Evolutionary conservation across 2,113 vertebrate species (phyloP), one percentile per base, ranked within the genome.

Genomic region (Eclectus roratus): DNA sequence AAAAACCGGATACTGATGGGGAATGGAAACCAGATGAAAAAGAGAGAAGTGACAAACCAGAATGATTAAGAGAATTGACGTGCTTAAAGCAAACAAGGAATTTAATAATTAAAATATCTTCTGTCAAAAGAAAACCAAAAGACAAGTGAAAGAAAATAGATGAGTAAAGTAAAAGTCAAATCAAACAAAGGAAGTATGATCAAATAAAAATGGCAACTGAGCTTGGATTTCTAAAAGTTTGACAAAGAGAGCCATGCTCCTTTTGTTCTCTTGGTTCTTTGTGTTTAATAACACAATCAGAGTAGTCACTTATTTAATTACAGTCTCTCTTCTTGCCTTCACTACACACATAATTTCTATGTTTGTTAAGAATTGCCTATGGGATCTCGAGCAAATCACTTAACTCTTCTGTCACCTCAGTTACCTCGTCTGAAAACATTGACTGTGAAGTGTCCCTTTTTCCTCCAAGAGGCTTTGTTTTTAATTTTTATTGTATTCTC

Each of bases 31-130:
- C 92, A 95, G 63, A 85, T 95, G 21, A 81, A 95, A 94, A 97
- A 95, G 73, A 87, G 28, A 93, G 27, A 78, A 69, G 53, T 6
- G 55, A 44, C 95, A 97, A 97, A 95, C 89, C 60, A 88, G 71
- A 96, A 95, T 95, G 87, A 95, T 96, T 97, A 97, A 96, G 92
- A 93, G 47, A 97, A 97, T 80, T 94, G 91, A 65, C 73, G 69
- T 81, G 25, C 65, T 93, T 86, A 96, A 97, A 96, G 87, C 91
- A 97, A 96, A 91, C 82, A 95, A 92, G 52, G 86, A 96, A 96
- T 94, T 87, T 93, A 97, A 96, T 97, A 92, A 96, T 94, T 97
- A 91, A 97, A 97, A 84, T 94, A 47, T 91, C 68, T 96, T 39
- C 76, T 86, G 63, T 94, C 37, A 94, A 76, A 91, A 77, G 43